Conservation (phyloP, 2,797 vertebrate genomes). For the Leptodactylus fallax region DNA sequence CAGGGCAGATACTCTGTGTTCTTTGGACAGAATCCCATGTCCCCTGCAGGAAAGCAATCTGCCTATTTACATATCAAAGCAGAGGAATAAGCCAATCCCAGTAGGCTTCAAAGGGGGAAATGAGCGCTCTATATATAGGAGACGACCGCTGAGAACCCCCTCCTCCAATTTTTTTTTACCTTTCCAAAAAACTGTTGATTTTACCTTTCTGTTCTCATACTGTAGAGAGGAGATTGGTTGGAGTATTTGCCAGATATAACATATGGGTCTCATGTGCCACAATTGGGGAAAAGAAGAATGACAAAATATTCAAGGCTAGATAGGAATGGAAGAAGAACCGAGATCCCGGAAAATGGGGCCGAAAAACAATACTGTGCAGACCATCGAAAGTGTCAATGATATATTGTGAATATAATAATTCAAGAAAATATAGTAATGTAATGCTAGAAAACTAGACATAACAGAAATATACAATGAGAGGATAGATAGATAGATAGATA, state of each 20-base stretch:
- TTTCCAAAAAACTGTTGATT: slow-evolving; percentile 58
- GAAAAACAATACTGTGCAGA: neutral
- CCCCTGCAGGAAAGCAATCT: slow-evolving; percentile 81
- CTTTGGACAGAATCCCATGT: slow-evolving; percentile 76
- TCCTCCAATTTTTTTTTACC: slow-evolving; percentile 17
- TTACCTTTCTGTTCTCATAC: slow-evolving; percentile 66
- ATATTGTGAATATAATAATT: too few relatives aligned
- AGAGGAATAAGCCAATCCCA: slow-evolving; percentile 75
- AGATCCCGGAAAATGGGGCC: neutral
- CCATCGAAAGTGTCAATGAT: too few relatives aligned
- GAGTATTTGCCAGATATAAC: neutral
- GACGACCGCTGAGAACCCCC: slow-evolving; percentile 69
- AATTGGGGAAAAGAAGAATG: neutral
- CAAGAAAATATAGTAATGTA: too few relatives aligned
- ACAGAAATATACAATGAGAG: too few relatives aligned
- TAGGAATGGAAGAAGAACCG: neutral
- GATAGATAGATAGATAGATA: too few relatives aligned
- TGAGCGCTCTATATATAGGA: slow-evolving; percentile 72
- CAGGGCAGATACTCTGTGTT: slow-evolving; percentile 76
- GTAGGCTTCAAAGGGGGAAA: slow-evolving; percentile 74
- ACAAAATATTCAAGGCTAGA: neutral
- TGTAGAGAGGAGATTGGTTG: neutral
- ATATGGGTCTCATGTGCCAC: neutral
- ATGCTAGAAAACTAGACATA: too few relatives aligned
- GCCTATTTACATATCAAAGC: slow-evolving; percentile 84